These are phyloP conservation scores for Callosobruchus maculatus DNA, from an alignment of 2,888 invertebrate genomes.

Conservation along the genomic window DNA sequence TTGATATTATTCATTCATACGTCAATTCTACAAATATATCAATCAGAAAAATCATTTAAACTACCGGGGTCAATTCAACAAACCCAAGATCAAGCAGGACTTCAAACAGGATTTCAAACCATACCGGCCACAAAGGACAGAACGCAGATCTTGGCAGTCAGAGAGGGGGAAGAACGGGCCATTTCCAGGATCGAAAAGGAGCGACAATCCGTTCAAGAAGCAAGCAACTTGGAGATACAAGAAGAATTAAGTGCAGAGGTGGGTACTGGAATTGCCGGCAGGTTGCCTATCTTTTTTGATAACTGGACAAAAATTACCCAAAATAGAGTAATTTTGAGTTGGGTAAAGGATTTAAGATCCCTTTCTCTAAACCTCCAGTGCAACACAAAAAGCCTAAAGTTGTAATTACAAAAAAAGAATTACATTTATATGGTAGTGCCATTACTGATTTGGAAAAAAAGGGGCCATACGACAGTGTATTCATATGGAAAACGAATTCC, in stretches of 20 bases:
- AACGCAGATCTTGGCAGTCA: too few species aligned
- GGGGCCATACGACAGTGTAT: neutral
- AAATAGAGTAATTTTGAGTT: neutral
- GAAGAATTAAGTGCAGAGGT: neutral
- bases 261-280: neutral
- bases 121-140: too few species aligned
- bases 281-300: neutral
- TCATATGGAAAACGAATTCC: neutral
- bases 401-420: constrained; percentile 1
- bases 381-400: neutral
- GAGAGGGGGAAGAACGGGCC: too few species aligned
- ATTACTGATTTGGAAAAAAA: neutral
- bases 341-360: constrained; percentile 1
- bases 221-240: neutral
- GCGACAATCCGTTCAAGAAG: neutral
- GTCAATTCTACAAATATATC: too few species aligned
- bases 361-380: neutral
- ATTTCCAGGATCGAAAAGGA: too few species aligned
- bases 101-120: too few species aligned
- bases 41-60: neutral
- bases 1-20: too few species aligned
- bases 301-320: neutral
- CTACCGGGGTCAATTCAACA: constrained; percentile 2
- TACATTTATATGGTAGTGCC: neutral
- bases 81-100: constrained; percentile 1